phyloP scores from a whole-genome alignment of 1,140 invertebrate species.

The Drosophila burlai region DNA sequence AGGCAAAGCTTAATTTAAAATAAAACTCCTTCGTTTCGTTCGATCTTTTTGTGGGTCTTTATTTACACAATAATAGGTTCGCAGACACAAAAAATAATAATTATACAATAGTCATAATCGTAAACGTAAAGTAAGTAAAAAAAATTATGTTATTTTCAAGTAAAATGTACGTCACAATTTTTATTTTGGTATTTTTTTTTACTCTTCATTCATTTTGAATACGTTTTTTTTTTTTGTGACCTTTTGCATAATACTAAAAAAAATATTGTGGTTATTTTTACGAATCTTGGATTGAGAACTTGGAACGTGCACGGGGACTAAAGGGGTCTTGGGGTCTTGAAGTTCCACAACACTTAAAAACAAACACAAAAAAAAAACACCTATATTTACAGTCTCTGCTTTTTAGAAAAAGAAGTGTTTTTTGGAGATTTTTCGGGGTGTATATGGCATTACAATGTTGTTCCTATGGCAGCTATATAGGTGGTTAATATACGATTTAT shows the following conservation, averaged over 20 bases:
- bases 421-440: constrained; percentile 14
- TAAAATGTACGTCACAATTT: constrained; percentile 26
- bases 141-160: constrained; percentile 40
- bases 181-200: constrained; percentile 24
- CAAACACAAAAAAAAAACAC: constrained; percentile 2
- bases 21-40: constrained; percentile 6
- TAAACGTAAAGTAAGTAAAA: constrained; percentile 44
- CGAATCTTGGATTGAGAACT: constrained; percentile 42
- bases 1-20: constrained; percentile 1
- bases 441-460: constrained; percentile 31
- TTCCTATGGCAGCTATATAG: constrained; percentile 35
- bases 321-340: background rate
- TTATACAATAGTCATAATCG: constrained; percentile 50
- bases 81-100: constrained; percentile 53
- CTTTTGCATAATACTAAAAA: constrained; percentile 27
- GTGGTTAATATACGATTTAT: background rate
- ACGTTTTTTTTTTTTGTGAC: constrained; percentile 25
- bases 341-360: constrained; percentile 11
- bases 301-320: constrained; percentile 21
- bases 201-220: background rate
- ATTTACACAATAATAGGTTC: constrained; percentile 56
- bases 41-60: constrained; percentile 34
- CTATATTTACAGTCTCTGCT: constrained; percentile 11
- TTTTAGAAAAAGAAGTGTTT: constrained; percentile 8
- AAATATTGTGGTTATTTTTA: constrained; percentile 36